phyloP scores from a whole-genome alignment of 2,113 vertebrate genomes.

The Polypterus senegalus region DNA sequence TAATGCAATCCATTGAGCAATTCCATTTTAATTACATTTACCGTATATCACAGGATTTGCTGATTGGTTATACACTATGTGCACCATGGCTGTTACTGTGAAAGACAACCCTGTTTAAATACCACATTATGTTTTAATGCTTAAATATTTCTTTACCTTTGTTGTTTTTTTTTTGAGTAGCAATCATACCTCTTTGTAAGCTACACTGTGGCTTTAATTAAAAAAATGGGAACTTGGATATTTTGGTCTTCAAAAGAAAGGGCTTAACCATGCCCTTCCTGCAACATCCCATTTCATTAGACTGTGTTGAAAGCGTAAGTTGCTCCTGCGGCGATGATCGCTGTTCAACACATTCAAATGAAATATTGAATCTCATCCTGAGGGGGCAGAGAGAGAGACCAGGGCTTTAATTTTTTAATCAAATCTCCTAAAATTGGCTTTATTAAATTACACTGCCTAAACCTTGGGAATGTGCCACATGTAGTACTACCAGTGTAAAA shows the following conservation, averaged over 20 bases:
- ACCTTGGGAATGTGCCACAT: constrained; percentile 45
- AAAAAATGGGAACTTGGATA: too few relatives aligned
- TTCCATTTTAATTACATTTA: too few relatives aligned
- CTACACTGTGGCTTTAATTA: too few relatives aligned
- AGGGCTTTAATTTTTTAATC: constrained; percentile 65
- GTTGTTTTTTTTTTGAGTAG: too few relatives aligned
- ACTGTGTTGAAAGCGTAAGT: constrained; percentile 44
- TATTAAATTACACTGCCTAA: constrained; percentile 66
- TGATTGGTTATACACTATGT: too few relatives aligned
- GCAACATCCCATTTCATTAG: constrained; percentile 14
- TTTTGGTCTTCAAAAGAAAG: not conserved
- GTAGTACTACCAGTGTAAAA: constrained; percentile 33
- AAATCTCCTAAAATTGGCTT: constrained; percentile 60
- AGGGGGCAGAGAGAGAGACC: constrained; percentile 38
- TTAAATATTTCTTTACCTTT: too few relatives aligned
- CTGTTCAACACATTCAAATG: constrained; percentile 49
- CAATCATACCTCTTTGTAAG: too few relatives aligned
- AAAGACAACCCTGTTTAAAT: too few relatives aligned
- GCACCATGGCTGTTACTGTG: too few relatives aligned
- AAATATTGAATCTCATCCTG: constrained; percentile 52
- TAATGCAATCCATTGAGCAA: too few relatives aligned
- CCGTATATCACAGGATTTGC: too few relatives aligned
- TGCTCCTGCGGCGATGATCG: constrained; percentile 62
- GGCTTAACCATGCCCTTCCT: not conserved
- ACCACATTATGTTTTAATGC: too few relatives aligned